phyloP scores from a whole-genome alignment of 2,888 invertebrate genomes.

The Abrostola triplasia region DNA sequence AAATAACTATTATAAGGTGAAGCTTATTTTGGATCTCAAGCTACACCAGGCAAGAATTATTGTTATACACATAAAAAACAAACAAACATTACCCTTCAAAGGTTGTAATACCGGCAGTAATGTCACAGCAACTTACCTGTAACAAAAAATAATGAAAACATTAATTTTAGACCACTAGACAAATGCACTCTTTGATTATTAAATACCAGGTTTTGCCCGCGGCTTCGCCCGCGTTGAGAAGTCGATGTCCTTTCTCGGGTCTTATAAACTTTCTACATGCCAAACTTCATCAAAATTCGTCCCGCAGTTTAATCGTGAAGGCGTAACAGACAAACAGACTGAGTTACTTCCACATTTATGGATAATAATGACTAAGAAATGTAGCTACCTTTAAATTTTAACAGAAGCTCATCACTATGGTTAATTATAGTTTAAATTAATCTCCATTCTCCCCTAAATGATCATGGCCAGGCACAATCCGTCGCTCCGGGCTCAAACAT shows the following conservation, averaged over 20 bases:
- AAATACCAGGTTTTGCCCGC: too few relatives aligned
- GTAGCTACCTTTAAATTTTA: not conserved
- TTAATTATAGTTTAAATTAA: not conserved
- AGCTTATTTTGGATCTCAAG: too few relatives aligned
- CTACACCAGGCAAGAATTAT: too few relatives aligned
- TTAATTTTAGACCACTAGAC: too few relatives aligned
- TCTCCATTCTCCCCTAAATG: not conserved
- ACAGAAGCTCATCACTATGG: not conserved
- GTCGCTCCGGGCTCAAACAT: constrained; percentile 34
- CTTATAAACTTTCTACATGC: not conserved
- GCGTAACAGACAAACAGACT: not conserved
- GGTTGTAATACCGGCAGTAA: not conserved
- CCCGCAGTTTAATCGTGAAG: not conserved
- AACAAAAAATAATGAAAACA: constrained; percentile 14
- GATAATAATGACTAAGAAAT: too few relatives aligned
- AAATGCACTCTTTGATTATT: too few relatives aligned
- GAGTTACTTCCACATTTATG: too few relatives aligned
- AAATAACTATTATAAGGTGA: too few relatives aligned
- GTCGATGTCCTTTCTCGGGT: not conserved
- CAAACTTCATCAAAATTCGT: not conserved
- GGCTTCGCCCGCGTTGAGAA: too few relatives aligned
- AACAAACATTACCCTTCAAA: not conserved
- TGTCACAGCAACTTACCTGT: constrained; percentile 32
- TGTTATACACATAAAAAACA: not conserved
- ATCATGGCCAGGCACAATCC: constrained; percentile 10